A percentile compares a stretch with the other conserved stretches of the same genome.
Conservation (phyloP, 53 echinoderm and acorn worm species). For the Hippasteria phrygiana region DNA sequence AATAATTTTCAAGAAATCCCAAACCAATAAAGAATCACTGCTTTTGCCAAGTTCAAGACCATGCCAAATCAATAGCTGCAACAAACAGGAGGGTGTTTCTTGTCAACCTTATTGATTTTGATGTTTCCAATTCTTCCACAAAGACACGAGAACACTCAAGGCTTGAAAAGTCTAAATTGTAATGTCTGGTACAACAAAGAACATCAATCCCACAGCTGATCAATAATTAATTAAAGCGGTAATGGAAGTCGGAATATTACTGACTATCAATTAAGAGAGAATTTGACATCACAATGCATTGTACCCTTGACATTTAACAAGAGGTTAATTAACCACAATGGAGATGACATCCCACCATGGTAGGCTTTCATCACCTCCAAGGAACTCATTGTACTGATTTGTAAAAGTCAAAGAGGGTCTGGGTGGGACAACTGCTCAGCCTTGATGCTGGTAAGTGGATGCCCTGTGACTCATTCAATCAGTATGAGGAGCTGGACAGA, state of each 20-base stretch:
- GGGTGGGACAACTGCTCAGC: neutral
- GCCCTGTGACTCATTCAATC: constrained; percentile 13
- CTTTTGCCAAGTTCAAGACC: too few relatives aligned
- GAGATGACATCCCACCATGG: neutral
- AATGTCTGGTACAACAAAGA: neutral
- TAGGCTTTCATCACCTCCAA: neutral
- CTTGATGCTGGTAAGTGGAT: neutral
- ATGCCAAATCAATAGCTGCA: too few relatives aligned
- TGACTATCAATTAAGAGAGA: constrained; percentile 27
- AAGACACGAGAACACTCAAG: too few relatives aligned
- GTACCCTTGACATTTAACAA: constrained; percentile 6
- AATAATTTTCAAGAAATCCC: too few relatives aligned
- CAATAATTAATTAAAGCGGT: neutral
- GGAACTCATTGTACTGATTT: neutral
- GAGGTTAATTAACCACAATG: constrained; percentile 14
- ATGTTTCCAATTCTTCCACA: too few relatives aligned
- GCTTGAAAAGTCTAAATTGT: too few relatives aligned
- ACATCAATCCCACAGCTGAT: neutral
- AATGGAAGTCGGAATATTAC: neutral
- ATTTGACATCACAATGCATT: neutral
- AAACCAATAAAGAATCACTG: too few relatives aligned
- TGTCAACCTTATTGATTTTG: too few relatives aligned
- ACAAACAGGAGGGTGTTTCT: too few relatives aligned
- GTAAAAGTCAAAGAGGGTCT: neutral
- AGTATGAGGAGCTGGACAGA: neutral